Percentiles rank a stretch among this genome's conserved stretches.
phyloP scores from a whole-genome alignment of 2,888 invertebrate genomes.

The Kryphioiulus occultus region DNA sequence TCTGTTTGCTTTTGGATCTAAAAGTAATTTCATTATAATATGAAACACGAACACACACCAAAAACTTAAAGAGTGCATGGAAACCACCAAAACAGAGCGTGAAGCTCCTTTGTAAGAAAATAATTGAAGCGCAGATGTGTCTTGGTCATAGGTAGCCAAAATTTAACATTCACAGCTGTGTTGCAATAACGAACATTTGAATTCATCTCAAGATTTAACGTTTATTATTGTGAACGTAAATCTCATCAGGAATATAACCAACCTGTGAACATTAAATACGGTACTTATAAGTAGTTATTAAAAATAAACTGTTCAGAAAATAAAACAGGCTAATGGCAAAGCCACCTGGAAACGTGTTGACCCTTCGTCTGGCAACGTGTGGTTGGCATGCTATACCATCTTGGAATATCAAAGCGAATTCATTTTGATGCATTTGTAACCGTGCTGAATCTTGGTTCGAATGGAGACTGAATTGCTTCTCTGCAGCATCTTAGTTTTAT shows the following conservation, averaged over 20 bases:
- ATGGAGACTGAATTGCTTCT: too few relatives aligned
- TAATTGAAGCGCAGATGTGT: neutral
- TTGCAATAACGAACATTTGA: too few relatives aligned
- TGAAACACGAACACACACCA: neutral
- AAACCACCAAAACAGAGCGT: neutral
- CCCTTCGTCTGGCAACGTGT: neutral
- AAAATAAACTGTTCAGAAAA: neutral
- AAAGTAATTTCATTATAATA: neutral
- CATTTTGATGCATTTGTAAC: too few relatives aligned
- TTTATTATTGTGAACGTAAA: neutral
- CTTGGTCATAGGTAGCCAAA: neutral
- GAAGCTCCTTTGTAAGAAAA: neutral
- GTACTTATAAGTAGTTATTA: neutral
- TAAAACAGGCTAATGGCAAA: neutral
- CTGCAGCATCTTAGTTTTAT: too few relatives aligned
- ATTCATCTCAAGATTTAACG: too few relatives aligned
- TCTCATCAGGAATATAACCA: neutral
- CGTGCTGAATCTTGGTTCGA: too few relatives aligned
- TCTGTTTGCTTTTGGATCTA: neutral
- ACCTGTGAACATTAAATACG: neutral
- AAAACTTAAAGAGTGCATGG: too few relatives aligned
- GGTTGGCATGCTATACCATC: too few relatives aligned
- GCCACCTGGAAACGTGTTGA: neutral
- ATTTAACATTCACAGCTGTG: neutral
- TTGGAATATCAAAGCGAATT: too few relatives aligned